Conservation (phyloP, 2,113 vertebrate species). For the Entelurus aequoreus region DNA sequence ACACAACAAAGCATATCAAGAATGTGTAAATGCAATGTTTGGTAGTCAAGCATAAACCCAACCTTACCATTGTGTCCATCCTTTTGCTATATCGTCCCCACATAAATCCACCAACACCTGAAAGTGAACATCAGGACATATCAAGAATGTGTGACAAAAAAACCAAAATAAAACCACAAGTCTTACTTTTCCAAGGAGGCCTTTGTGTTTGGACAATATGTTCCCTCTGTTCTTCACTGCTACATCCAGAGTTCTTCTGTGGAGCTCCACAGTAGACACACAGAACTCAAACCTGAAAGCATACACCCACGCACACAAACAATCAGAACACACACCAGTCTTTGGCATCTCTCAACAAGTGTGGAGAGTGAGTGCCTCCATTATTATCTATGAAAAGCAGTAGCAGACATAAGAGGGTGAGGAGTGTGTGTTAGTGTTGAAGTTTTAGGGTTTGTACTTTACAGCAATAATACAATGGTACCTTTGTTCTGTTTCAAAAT, state of each 20-base stretch:
- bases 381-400: too few species aligned
- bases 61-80: slow-evolving; percentile 92
- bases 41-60: background rate
- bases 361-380: too few species aligned
- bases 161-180: background rate
- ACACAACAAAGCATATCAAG: background rate
- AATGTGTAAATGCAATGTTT: background rate
- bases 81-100: slow-evolving; percentile 86
- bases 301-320: slow-evolving; percentile 3
- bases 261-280: slow-evolving; percentile 85
- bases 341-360: too few species aligned
- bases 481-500: too few species aligned
- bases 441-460: too few species aligned
- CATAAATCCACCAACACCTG: slow-evolving; percentile 86
- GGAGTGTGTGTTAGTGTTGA: too few species aligned
- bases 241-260: slow-evolving; percentile 88
- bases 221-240: slow-evolving; percentile 94
- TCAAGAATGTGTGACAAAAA: too few species aligned
- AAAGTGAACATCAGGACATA: slow-evolving; percentile 2
- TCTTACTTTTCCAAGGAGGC: slow-evolving; percentile 89
- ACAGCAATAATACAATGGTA: too few species aligned
- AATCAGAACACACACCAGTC: background rate
- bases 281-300: slow-evolving; percentile 88
- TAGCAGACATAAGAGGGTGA: too few species aligned
- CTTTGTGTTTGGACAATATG: slow-evolving; percentile 94